Evolutionary conservation across 2,797 vertebrate species (phyloP).

Genomic region (Argyrosomus regius): DNA sequence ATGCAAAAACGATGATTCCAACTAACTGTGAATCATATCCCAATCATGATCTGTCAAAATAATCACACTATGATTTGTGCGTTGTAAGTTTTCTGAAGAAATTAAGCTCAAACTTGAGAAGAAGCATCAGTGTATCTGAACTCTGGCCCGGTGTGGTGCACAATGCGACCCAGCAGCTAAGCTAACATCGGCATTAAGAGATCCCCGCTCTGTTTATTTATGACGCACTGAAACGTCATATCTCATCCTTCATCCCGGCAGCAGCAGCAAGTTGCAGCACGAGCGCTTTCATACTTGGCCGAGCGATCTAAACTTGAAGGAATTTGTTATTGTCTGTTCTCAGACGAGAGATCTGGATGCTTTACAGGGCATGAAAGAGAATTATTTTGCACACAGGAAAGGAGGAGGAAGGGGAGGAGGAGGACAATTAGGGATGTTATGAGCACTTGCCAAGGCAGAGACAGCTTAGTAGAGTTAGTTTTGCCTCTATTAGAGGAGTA

Average conservation of each 20-base stretch:
- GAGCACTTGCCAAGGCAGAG: neutral
- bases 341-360: neutral
- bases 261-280: conserved; percentile 25
- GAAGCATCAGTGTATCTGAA: neutral
- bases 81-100: neutral
- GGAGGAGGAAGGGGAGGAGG: neutral
- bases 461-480: neutral
- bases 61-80: too few relatives aligned
- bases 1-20: too few relatives aligned
- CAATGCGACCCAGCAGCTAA: neutral
- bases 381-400: neutral
- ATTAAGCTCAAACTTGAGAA: neutral
- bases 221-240: neutral
- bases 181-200: neutral
- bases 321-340: conserved; percentile 27
- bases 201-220: neutral
- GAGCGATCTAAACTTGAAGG: neutral
- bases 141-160: neutral
- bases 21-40: too few relatives aligned
- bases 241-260: conserved; percentile 3
- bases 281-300: neutral
- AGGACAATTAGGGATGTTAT: neutral
- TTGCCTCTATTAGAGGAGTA: conserved; percentile 3
- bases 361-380: neutral
- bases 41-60: too few relatives aligned